phyloP scores from a whole-genome alignment of 2,797 vertebrate species.

The Zonotrichia albicollis region DNA sequence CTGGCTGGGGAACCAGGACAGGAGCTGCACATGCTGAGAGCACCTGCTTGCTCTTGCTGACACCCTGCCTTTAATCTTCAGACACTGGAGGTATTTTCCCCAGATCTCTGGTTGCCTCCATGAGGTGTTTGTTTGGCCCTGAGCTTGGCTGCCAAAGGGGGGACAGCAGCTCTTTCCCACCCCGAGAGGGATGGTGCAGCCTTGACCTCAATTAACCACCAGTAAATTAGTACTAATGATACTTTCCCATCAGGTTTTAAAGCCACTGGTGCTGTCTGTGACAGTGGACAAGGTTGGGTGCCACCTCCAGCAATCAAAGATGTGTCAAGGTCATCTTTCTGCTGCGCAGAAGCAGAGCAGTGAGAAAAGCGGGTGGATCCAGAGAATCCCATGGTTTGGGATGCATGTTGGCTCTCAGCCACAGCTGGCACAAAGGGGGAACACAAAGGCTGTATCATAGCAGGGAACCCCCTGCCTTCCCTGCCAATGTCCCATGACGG shows the following conservation, averaged over 20 bases:
- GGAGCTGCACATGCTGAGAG: neutral
- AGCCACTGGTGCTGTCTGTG: neutral
- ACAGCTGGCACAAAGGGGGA: accelerated
- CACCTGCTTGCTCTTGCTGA: neutral
- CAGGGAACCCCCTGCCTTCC: neutral
- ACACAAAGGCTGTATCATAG: neutral
- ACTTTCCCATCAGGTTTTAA: neutral
- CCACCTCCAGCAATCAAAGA: neutral
- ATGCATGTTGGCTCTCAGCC: neutral
- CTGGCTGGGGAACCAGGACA: accelerated
- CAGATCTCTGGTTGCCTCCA: neutral
- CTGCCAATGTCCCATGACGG: accelerated
- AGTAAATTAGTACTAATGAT: neutral
- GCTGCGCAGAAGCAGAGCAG: neutral
- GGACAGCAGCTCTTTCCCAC: neutral
- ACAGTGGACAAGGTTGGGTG: neutral
- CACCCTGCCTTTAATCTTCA: neutral
- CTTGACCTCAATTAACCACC: neutral
- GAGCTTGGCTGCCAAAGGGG: neutral
- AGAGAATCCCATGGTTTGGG: neutral
- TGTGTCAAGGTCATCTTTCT: neutral
- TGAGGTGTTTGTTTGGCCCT: neutral
- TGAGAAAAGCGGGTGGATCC: neutral
- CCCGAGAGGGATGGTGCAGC: neutral
- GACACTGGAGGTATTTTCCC: neutral